Percentiles rank a stretch among this genome's conserved stretches.
These are phyloP conservation scores for Clitarchus hookeri DNA, from an alignment of 2,888 invertebrate species.

Conservation along the genomic window DNA sequence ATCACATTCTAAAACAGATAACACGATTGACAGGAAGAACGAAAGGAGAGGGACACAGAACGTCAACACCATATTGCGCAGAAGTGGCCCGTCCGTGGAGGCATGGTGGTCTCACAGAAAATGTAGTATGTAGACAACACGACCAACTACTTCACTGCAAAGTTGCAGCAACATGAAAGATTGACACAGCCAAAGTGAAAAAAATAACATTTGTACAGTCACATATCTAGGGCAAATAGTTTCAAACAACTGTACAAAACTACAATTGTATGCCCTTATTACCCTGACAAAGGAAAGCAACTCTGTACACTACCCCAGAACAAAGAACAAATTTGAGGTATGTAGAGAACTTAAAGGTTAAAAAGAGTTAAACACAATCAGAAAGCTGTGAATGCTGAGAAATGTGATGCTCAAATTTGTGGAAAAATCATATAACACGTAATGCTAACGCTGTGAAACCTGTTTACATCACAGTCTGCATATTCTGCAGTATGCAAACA, in stretches of 20 bases:
- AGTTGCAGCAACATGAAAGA: background rate
- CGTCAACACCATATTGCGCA: conserved; percentile 14
- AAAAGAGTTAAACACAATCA: background rate
- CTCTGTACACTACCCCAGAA: conserved; percentile 14
- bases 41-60: conserved; percentile 2
- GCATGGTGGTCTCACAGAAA: background rate
- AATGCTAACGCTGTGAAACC: background rate
- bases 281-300: conserved; percentile 7
- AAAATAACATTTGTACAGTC: background rate
- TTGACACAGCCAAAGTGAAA: background rate
- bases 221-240: background rate
- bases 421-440: background rate
- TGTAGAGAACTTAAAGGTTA: background rate
- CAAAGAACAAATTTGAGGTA: background rate
- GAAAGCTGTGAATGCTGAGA: conserved; percentile 14
- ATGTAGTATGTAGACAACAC: background rate
- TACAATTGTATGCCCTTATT: background rate
- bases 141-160: conserved; percentile 2
- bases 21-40: conserved; percentile 7
- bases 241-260: background rate
- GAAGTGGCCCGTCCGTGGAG: background rate
- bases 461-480: background rate
- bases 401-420: conserved; percentile 14
- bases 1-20: background rate
- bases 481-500: background rate